Evolutionary conservation across 2,797 vertebrate species (phyloP).

Genomic region (Brachymystax lenok): DNA sequence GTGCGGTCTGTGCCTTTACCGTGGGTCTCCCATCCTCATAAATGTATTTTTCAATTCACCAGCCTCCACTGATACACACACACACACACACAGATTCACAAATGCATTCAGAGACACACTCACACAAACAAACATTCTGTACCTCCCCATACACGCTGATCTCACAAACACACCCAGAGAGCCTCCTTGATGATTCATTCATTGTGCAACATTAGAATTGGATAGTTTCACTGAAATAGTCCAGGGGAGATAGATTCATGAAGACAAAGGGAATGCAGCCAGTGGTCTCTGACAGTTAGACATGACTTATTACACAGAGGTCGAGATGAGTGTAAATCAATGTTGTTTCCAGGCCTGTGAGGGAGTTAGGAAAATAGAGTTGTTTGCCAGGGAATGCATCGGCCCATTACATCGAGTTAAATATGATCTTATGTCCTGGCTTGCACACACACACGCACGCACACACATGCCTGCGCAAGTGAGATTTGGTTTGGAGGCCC

Average conservation of each 20-base stretch:
- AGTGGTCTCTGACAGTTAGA: slow-evolving; percentile 4
- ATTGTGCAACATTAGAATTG: neutral
- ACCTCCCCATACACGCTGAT: neutral
- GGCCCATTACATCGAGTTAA: neutral
- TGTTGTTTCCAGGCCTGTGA: neutral
- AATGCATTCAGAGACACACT: too few species aligned
- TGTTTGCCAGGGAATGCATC: slow-evolving; percentile 9
- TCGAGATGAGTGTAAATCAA: slow-evolving; percentile 3
- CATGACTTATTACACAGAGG: neutral
- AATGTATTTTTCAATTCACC: too few species aligned
- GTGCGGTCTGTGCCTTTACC: too few species aligned
- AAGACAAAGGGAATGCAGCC: neutral
- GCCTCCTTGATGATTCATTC: neutral
- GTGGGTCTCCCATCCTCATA: too few species aligned
- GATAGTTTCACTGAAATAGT: neutral
- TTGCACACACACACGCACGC: slow-evolving; percentile 1
- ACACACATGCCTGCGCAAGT: neutral
- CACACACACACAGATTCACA: too few species aligned
- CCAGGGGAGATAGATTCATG: neutral
- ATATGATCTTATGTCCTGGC: slow-evolving; percentile 3
- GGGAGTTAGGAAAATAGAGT: neutral
- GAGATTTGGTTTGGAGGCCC: too few species aligned
- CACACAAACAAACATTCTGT: too few species aligned
- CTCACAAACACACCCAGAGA: neutral
- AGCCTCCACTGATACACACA: too few species aligned